phyloP scores from a whole-genome alignment of 1,140 invertebrate genomes.

The Orussus abietinus region DNA sequence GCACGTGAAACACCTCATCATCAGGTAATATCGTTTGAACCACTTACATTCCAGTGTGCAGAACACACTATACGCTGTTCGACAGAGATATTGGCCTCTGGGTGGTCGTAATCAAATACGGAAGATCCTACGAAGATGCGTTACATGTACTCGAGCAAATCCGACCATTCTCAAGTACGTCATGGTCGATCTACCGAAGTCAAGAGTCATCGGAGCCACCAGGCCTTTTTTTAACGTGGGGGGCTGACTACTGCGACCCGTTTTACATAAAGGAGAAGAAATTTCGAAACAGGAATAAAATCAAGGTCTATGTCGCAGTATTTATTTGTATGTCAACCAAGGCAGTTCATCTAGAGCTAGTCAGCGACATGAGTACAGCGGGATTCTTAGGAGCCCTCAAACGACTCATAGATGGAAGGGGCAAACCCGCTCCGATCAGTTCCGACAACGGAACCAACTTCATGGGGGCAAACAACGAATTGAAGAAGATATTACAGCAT shows the following conservation, averaged over 20 bases:
- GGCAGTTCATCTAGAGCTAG: constrained; percentile 34
- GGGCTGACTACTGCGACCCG: constrained; percentile 11
- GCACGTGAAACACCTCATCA: no score
- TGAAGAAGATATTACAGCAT: constrained; percentile 1
- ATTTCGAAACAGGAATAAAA: neutral
- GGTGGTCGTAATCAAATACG: no score
- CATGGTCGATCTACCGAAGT: no score
- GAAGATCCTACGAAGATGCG: no score
- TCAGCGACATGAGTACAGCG: constrained; percentile 23
- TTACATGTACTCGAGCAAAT: no score
- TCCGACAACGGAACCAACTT: constrained; percentile 27
- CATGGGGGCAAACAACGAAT: constrained; percentile 9
- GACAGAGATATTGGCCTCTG: no score
- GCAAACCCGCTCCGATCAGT: constrained; percentile 17
- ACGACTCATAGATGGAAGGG: constrained; percentile 28
- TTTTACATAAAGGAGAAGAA: constrained; percentile 9
- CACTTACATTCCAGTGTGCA: no score
- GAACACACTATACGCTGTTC: no score
- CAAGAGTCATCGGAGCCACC: no score
- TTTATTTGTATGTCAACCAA: constrained; percentile 29
- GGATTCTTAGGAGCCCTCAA: constrained; percentile 28
- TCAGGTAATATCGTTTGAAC: no score
- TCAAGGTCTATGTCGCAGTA: constrained; percentile 27
- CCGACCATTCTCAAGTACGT: no score
- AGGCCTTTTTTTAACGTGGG: constrained; percentile 6